These are phyloP conservation scores for Dryomyza anilis DNA, from an alignment of 2,888 invertebrate genomes.

Conservation along the genomic window DNA sequence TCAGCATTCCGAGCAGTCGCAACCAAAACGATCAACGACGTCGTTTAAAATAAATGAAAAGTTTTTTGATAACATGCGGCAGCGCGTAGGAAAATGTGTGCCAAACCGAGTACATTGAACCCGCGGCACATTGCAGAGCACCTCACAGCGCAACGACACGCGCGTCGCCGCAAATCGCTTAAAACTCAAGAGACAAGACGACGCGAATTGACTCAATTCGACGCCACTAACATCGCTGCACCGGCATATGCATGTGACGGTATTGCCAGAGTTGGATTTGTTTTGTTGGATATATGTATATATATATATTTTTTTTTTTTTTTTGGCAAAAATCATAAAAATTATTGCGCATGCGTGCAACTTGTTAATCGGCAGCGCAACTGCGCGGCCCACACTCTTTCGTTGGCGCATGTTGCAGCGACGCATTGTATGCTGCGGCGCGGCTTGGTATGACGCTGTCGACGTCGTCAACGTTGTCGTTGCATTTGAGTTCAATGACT, in stretches of 20 bases:
- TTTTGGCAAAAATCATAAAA: constrained; percentile 15
- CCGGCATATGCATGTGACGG: not conserved
- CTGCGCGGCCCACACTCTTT: not conserved
- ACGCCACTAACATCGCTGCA: not conserved
- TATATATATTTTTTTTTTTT: not conserved
- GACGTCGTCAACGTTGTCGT: too few relatives aligned
- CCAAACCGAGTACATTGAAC: constrained; percentile 26
- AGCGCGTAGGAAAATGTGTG: constrained; percentile 23
- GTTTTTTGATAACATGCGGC: constrained; percentile 9
- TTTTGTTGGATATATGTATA: not conserved
- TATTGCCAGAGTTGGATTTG: not conserved
- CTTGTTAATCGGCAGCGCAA: not conserved
- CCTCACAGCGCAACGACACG: not conserved
- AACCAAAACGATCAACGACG: not conserved
- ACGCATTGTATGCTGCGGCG: not conserved
- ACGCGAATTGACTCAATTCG: not conserved
- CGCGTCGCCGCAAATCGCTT: not conserved
- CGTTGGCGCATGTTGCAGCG: not conserved
- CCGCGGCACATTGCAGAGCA: not conserved
- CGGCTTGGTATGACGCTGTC: not conserved
- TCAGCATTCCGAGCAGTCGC: too few relatives aligned
- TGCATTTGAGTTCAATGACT: constrained; percentile 11
- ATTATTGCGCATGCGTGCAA: constrained; percentile 5
- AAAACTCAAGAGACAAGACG: constrained; percentile 6
- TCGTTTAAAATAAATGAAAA: constrained; percentile 15